These are phyloP conservation scores for Spondyliosoma cantharus DNA, from an alignment of 2,797 vertebrate species.

Conservation along the genomic window DNA sequence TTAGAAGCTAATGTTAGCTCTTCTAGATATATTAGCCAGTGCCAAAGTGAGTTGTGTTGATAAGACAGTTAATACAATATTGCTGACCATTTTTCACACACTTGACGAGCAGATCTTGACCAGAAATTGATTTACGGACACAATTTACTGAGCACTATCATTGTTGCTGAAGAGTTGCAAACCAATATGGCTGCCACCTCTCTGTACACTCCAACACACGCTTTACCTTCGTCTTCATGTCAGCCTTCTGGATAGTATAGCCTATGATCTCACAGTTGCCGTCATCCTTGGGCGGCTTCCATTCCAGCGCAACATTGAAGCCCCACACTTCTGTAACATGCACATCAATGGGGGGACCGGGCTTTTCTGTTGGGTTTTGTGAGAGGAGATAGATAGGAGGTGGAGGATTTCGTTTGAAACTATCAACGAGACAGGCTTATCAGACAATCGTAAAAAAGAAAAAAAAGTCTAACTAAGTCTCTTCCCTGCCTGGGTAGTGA, in stretches of 20 bases:
- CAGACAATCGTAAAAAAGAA: background rate
- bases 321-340: constrained; percentile 91
- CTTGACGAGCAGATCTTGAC: background rate
- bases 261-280: constrained; percentile 91
- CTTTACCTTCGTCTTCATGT: constrained; percentile 91
- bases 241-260: constrained; percentile 90
- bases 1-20: background rate
- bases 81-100: background rate
- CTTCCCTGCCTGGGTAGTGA: constrained; percentile 15
- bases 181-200: constrained; percentile 8
- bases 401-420: constrained; percentile 26
- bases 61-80: background rate
- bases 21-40: background rate
- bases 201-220: background rate
- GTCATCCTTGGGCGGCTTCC: constrained; percentile 89
- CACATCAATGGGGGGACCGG: constrained; percentile 85
- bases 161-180: background rate
- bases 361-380: constrained; percentile 83
- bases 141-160: background rate
- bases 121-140: constrained; percentile 1
- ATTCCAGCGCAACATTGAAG: constrained; percentile 90
- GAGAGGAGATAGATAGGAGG: background rate
- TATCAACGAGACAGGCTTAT: constrained; percentile 6
- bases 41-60: background rate
- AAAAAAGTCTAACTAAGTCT: constrained; percentile 23